Percentiles rank a stretch among this genome's conserved stretches.
Evolutionary conservation across 2,113 vertebrate species (phyloP).

Genomic region (Etheostoma cragini): DNA sequence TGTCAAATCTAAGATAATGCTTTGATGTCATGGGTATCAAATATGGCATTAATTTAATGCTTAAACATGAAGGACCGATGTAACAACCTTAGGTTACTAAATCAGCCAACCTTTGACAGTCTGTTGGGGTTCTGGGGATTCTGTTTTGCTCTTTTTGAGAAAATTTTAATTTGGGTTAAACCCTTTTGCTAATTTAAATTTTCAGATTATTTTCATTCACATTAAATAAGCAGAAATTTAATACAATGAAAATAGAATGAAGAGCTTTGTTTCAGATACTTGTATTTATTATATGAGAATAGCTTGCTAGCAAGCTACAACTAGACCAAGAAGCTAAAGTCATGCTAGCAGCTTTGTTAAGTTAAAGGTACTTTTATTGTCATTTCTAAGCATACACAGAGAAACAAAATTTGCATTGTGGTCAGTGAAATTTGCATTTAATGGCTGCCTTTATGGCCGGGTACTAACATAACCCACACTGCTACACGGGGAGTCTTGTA

Average conservation of each 20-base stretch:
- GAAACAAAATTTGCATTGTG: no score
- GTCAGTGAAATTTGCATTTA: no score
- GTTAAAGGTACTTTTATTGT: no score
- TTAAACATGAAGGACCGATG: not conserved
- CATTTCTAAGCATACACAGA: no score
- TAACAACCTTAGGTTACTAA: not conserved
- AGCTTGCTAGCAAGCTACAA: not conserved
- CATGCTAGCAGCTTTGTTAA: not conserved
- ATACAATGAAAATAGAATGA: no score
- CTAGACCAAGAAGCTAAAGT: not conserved
- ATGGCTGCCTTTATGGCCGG: no score
- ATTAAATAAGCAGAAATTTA: no score
- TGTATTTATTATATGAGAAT: not conserved
- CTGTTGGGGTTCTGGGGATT: not conserved
- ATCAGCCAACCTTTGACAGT: not conserved
- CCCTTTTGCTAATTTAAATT: not conserved
- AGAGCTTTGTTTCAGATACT: not conserved
- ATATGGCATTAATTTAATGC: not conserved
- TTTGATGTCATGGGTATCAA: not conserved
- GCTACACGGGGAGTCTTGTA: no score
- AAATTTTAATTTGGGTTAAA: not conserved
- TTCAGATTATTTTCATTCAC: no score
- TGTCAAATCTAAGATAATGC: not conserved
- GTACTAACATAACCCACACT: no score
- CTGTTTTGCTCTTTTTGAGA: not conserved